These are phyloP conservation scores for Diploptera punctata DNA, from an alignment of 2,888 invertebrate genomes.

Conservation along the genomic window DNA sequence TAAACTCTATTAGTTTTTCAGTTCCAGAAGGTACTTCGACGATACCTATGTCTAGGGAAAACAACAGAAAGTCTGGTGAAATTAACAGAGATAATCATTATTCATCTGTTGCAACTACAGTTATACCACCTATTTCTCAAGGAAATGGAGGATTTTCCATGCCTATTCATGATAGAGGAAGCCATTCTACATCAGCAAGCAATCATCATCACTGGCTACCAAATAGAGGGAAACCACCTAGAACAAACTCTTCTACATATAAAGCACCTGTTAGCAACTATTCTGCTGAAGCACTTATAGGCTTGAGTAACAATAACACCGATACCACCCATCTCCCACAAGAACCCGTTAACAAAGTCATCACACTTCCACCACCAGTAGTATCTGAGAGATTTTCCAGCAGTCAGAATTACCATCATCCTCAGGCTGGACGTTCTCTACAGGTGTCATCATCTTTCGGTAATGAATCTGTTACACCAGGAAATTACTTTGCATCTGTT, in stretches of 20 bases:
- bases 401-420: constrained; percentile 25
- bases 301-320: constrained; percentile 46
- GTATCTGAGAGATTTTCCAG: constrained; percentile 39
- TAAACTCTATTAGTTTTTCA: background rate
- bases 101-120: background rate
- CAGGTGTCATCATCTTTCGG: constrained; percentile 25
- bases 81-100: constrained; percentile 10
- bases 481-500: constrained; percentile 30
- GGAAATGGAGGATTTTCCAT: background rate
- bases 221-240: constrained; percentile 4
- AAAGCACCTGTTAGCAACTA: constrained; percentile 51
- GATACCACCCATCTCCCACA: background rate
- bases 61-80: constrained; percentile 2
- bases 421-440: background rate
- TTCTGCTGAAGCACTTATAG: constrained; percentile 55
- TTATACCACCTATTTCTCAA: constrained; percentile 14
- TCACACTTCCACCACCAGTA: constrained; percentile 39
- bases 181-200: background rate
- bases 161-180: background rate
- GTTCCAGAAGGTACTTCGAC: background rate
- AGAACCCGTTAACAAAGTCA: constrained; percentile 30
- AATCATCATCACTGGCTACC: constrained; percentile 4
- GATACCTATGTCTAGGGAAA: background rate
- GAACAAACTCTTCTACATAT: constrained; percentile 17
- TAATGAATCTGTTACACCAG: constrained; percentile 21